A percentile compares a stretch with the other conserved stretches of the same genome.
Conservation (phyloP, 1,140 invertebrate genomes). For the Megalonaias nervosa region DNA sequence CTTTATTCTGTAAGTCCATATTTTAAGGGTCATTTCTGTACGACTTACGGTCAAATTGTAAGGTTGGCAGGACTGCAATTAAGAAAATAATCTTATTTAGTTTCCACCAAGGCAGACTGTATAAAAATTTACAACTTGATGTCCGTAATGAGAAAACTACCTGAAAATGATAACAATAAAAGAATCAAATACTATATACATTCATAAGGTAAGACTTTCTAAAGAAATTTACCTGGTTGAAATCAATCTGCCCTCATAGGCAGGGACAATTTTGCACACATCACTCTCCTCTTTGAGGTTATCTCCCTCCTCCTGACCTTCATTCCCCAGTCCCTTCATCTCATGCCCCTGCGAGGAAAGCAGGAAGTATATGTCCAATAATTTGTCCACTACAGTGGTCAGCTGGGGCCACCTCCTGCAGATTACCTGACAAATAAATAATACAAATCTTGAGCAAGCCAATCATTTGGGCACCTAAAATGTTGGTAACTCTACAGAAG, state of each 20-base stretch:
- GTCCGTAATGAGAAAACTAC: no score
- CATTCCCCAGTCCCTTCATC: slow-evolving; percentile 47
- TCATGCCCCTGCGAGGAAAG: slow-evolving; percentile 82
- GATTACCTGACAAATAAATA: slow-evolving; percentile 62
- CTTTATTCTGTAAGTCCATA: no score
- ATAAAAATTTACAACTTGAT: no score
- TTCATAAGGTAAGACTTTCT: neutral
- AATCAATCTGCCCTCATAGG: slow-evolving; percentile 66
- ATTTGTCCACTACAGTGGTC: slow-evolving; percentile 81
- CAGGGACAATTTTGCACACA: slow-evolving; percentile 57
- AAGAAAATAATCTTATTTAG: no score
- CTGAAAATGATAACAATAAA: no score
- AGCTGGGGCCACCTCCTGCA: slow-evolving; percentile 78
- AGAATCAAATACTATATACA: no score
- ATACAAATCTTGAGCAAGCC: neutral
- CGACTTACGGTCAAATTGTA: no score
- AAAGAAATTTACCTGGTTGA: slow-evolving; percentile 73
- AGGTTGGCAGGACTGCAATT: no score
- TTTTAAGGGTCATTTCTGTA: no score
- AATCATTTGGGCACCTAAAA: neutral
- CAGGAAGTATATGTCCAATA: slow-evolving; percentile 88
- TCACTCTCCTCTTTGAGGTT: slow-evolving; percentile 32
- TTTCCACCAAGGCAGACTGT: no score
- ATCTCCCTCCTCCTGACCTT: slow-evolving; percentile 38
- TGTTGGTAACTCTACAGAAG: neutral